Evolutionary conservation across 2,113 vertebrate genomes (phyloP).

Genomic region (Pelodiscus sinensis): DNA sequence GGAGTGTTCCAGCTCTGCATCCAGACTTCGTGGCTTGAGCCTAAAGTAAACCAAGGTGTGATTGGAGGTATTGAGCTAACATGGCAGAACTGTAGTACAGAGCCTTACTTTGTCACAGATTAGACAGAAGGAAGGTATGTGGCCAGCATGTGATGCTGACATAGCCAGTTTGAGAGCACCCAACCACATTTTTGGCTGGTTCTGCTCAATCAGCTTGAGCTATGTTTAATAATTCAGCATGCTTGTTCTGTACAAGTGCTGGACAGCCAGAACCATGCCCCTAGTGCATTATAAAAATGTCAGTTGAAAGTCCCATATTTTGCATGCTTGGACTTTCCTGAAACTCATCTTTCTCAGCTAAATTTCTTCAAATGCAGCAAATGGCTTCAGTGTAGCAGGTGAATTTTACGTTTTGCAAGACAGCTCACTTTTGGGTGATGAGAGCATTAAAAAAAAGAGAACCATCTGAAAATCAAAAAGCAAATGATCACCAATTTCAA

Average conservation of each 20-base stretch:
- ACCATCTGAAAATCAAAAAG: not conserved
- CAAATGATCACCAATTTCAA: not conserved
- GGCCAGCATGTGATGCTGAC: not conserved
- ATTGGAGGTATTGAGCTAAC: not conserved
- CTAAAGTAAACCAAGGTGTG: not conserved
- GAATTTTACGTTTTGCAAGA: not conserved
- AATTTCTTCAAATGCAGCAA: not conserved
- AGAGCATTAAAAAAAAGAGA: not conserved
- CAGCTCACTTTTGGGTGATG: not conserved
- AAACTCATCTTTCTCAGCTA: not conserved
- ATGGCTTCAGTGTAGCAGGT: not conserved
- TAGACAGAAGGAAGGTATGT: not conserved
- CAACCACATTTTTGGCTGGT: not conserved
- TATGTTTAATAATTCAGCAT: not conserved
- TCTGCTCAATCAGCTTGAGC: not conserved
- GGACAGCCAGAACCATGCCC: accelerated
- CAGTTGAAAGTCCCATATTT: not conserved
- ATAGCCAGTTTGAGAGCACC: not conserved
- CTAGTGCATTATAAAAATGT: not conserved
- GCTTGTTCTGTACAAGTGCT: not conserved
- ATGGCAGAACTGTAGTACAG: not conserved
- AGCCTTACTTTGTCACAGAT: not conserved
- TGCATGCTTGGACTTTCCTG: not conserved
- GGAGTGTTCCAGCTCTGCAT: not conserved
- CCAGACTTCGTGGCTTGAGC: not conserved